phyloP scores from a whole-genome alignment of 2,888 invertebrate genomes.

The Coenonympha arcania region DNA sequence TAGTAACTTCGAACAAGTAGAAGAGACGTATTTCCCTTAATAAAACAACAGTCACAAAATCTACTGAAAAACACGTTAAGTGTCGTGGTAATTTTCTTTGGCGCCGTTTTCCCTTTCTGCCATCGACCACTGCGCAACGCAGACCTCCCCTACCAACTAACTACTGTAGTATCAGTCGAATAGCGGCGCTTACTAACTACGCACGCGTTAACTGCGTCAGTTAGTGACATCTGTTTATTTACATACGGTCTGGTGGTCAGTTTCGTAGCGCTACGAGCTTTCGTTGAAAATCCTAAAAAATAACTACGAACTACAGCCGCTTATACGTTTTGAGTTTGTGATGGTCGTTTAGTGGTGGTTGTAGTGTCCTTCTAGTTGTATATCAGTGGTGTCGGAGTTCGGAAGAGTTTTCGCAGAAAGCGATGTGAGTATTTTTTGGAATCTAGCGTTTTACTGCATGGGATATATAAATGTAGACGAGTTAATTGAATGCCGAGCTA shows the following conservation, averaged over 20 bases:
- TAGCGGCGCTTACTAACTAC: neutral
- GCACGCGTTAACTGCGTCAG: neutral
- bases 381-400: neutral
- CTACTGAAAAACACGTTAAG: neutral
- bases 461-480: no score
- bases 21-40: no score
- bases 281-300: neutral
- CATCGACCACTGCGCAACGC: conserved; percentile 33
- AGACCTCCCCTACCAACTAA: no score
- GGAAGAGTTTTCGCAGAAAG: neutral
- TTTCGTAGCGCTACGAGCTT: conserved; percentile 2
- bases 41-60: no score
- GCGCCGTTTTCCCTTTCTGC: conserved; percentile 18
- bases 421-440: neutral
- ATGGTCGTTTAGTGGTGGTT: neutral
- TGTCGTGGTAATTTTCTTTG: conserved; percentile 3
- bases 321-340: neutral
- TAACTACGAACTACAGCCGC: neutral
- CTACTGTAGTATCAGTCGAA: neutral
- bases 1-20: no score
- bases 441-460: no score
- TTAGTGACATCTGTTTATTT: neutral
- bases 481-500: no score
- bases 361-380: neutral
- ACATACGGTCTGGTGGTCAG: neutral